Evolutionary conservation across 1,140 invertebrate genomes (phyloP), one percentile per base, ranked within the genome.

Genomic region (Melanaphis sacchari): DNA sequence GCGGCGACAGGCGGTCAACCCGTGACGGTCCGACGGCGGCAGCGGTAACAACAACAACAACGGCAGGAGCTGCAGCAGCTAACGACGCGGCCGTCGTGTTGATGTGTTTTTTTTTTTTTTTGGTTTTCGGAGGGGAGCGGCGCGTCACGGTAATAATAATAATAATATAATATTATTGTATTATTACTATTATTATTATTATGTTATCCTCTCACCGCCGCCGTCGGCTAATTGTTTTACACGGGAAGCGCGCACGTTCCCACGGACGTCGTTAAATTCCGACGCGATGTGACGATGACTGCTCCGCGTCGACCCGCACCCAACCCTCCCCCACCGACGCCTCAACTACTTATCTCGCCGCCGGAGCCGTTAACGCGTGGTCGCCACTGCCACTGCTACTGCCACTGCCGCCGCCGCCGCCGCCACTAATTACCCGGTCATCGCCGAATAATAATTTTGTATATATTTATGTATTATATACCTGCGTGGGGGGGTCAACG

Each of bases 201-300:
- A 26, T 26, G 89, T 90, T 90, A 66, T 90, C 89, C 90, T 81
- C 90, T 46, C 41, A 36, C 52, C 85, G 88, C 59, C 43, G 43
- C 38, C 89, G 66, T 24, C 85, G 89, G 89, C 90, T 84, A 93
- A 91, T 90, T 91, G 93, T 92, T 87, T 84, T 92, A 92, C 92
- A 92, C 93, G 91, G 91, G 87, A 87, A 92, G 49, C 93, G 93
- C 90, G 91, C 59, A 93, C 93, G 84, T 92, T 93, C 88, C 84
- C 93, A 93, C 89, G 91, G 76, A 90, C 88, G 89, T 89, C 84
- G 87, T 89, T 90, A 84, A 90, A 89, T 82, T 85, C 93, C 87
- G 91, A 92, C 82, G 93, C 31, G 89, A 90, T 90, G 89, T 90
- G 89, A 90, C 89, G 89, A 66, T n/a, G 59, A 66, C 59, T 54